These are phyloP conservation scores for Atta colombica DNA, from an alignment of 1,140 invertebrate genomes.

Conservation along the genomic window DNA sequence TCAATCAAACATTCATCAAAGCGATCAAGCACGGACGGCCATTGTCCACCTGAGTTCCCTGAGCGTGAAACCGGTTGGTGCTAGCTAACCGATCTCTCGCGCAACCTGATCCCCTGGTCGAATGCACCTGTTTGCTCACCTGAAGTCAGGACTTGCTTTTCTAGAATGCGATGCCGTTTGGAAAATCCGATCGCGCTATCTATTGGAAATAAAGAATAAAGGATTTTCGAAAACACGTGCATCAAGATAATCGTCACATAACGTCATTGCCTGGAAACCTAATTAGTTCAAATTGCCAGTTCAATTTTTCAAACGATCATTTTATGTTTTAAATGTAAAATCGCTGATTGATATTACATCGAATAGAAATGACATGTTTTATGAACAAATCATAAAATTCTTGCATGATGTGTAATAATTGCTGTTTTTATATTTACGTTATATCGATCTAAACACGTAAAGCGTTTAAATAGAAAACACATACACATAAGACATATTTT, in stretches of 20 bases:
- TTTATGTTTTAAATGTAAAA: background rate
- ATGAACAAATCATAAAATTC: background rate
- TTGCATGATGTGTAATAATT: background rate
- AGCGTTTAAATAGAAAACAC: background rate
- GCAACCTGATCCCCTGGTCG: slow-evolving; percentile 80
- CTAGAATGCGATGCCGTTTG: slow-evolving; percentile 19
- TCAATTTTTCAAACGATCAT: slow-evolving; percentile 68
- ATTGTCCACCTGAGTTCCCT: slow-evolving; percentile 52
- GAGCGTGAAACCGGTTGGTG: slow-evolving; percentile 68
- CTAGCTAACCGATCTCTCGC: slow-evolving; percentile 72
- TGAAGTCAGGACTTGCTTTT: slow-evolving; percentile 78
- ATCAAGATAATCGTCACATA: background rate
- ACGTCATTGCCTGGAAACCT: slow-evolving; percentile 56
- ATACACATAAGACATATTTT: background rate
- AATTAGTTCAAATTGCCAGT: slow-evolving; percentile 54
- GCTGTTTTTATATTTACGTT: background rate
- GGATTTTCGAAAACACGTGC: background rate
- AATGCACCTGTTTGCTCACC: slow-evolving; percentile 82
- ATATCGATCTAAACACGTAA: background rate
- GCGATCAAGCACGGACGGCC: background rate
- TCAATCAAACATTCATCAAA: slow-evolving; percentile 2
- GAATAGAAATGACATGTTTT: background rate
- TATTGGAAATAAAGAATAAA: background rate
- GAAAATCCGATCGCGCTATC: slow-evolving; percentile 4
- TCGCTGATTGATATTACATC: background rate